Evolutionary conservation across 2,797 vertebrate species (phyloP), one percentile per base, ranked within the genome.

Genomic region (Sebastes hubbsi): DNA sequence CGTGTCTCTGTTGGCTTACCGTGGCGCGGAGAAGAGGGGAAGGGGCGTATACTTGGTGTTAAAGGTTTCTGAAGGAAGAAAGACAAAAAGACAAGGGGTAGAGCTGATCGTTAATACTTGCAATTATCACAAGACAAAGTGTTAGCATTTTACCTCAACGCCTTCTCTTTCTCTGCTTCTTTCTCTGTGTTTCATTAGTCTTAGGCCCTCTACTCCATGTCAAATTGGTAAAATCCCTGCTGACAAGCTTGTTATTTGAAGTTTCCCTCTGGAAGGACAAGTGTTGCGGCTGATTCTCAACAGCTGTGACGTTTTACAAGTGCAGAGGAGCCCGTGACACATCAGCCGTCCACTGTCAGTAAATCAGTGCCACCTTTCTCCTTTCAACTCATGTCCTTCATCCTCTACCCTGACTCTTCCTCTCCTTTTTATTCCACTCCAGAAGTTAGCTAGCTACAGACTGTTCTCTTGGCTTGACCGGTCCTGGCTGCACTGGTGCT

Each of bases 1-100:
- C 20, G 12, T 60, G 65, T 85, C 46, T 81, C 12, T 80, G 8
- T 74, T 81, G 75, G 59, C 94, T 95, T 93, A 95, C 95, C 93
- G 10, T 87, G 85, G 49, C 72, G 93, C 75, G 90, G 66, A 80
- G 80, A 9, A 65, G 85, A 76, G 32, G 89, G 70, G 66, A 87
- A 87, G 66, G 84, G 24, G 6, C 38, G 82, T 24, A 76, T 77
- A 60, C 24, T 73, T 27, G 82, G 54, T 7, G 77, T 24, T 65
- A 85, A 73, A 32, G 88, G 78, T 85, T 94, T 95, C 95, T 95
- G 69, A 58, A 59, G 29, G 54, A 14, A 11, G 16, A 89, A 73
- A 83, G 34, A 84, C 49, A 90, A 82, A 69, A 65, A 79, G 60
- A 89, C 16, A 80, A 72, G 20, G 13, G 9, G 8, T 75, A 69